Conservation (phyloP, 2,888 invertebrate species). For the Synanthedon myopaeformis region DNA sequence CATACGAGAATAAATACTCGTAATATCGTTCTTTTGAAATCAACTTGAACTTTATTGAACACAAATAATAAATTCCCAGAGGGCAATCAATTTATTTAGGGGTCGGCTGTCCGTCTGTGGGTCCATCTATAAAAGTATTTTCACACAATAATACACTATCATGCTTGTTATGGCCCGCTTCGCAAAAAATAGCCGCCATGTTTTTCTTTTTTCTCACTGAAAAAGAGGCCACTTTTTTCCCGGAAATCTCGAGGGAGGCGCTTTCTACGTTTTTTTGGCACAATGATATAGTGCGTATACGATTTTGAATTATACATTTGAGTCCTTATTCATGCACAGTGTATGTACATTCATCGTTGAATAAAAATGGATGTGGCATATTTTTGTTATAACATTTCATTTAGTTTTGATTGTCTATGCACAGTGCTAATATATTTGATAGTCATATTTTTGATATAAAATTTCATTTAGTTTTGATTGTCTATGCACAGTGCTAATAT, state of each 20-base stretch:
- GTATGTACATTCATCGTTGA: not conserved
- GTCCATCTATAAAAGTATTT: not conserved
- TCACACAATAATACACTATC: not conserved
- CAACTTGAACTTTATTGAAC: too few species aligned
- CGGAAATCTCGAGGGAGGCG: slow-evolving; percentile 6
- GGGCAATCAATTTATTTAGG: too few species aligned
- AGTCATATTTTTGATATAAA: too few species aligned
- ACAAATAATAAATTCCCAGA: too few species aligned
- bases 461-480: too few species aligned
- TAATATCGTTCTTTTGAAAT: too few species aligned
- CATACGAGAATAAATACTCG: too few species aligned
- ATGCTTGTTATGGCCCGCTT: not conserved
- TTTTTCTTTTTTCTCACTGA: not conserved
- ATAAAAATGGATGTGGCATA: not conserved
- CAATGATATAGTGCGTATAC: slow-evolving; percentile 23
- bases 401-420: too few species aligned
- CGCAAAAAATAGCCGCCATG: not conserved
- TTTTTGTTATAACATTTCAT: too few species aligned
- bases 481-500: too few species aligned
- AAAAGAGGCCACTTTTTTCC: slow-evolving; percentile 1
- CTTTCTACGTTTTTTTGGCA: slow-evolving; percentile 10
- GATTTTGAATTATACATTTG: slow-evolving; percentile 30
- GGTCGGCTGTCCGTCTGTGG: too few species aligned
- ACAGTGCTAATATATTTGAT: too few species aligned
- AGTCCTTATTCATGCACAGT: slow-evolving; percentile 1